phyloP scores from a whole-genome alignment of 2,113 vertebrate species.

The Syngnathoides biaculeatus region DNA sequence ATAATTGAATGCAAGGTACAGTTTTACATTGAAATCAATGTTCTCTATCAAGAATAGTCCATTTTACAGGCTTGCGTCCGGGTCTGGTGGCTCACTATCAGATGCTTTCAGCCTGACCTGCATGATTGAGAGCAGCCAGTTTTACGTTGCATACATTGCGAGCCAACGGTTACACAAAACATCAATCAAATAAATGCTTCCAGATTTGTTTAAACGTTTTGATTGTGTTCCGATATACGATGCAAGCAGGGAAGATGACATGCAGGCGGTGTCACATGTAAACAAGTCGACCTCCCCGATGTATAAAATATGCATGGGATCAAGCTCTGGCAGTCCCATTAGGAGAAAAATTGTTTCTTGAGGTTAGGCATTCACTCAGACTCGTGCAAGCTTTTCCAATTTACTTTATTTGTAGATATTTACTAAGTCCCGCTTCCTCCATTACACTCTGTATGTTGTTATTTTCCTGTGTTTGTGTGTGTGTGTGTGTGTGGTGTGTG shows the following conservation, averaged over 20 bases:
- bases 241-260: neutral
- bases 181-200: neutral
- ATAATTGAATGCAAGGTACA: neutral
- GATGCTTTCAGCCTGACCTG: neutral
- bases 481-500: constrained; percentile 23
- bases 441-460: constrained; percentile 37
- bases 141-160: neutral
- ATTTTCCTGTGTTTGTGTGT: constrained; percentile 31
- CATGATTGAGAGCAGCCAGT: constrained; percentile 12
- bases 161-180: neutral
- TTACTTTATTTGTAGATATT: constrained; percentile 46
- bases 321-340: constrained; percentile 27
- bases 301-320: constrained; percentile 56
- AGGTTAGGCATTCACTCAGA: constrained; percentile 9
- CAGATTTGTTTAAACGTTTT: neutral
- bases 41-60: neutral
- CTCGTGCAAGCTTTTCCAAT: constrained; percentile 10
- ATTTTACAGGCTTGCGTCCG: neutral
- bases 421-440: constrained; percentile 31
- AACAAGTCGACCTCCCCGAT: constrained; percentile 17
- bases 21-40: neutral
- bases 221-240: neutral
- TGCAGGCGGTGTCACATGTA: constrained; percentile 2
- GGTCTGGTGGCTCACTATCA: neutral
- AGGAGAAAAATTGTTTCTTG: constrained; percentile 31